phyloP scores from a whole-genome alignment of 2,888 invertebrate species.

The Drosophila tanythrix region DNA sequence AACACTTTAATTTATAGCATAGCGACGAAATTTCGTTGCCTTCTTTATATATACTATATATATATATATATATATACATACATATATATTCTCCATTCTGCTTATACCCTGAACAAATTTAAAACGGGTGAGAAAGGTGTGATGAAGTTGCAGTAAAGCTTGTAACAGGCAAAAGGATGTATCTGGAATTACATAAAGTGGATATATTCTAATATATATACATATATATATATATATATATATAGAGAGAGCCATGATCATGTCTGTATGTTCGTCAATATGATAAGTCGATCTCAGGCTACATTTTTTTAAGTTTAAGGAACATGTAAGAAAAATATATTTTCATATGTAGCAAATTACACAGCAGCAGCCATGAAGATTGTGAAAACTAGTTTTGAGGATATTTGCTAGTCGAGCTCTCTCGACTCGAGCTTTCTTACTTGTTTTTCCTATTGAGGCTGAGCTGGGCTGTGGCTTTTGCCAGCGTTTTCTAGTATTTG shows the following conservation, averaged over 20 bases:
- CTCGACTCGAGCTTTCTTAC: background rate
- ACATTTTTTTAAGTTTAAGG: background rate
- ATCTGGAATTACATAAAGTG: background rate
- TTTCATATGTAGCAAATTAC: background rate
- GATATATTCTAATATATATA: rapidly evolving
- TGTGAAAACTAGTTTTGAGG: background rate
- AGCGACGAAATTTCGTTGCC: slow-evolving; percentile 60
- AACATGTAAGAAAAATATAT: background rate
- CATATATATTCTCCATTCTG: background rate
- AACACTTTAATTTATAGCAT: slow-evolving; percentile 72
- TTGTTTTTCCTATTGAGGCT: background rate
- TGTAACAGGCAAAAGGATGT: background rate
- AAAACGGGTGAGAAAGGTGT: background rate
- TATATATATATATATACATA: background rate
- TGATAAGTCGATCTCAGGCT: too few relatives aligned
- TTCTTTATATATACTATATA: slow-evolving; percentile 19
- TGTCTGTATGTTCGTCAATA: too few relatives aligned
- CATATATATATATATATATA: rapidly evolving
- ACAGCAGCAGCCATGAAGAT: background rate
- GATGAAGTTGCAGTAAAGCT: background rate
- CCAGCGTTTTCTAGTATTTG: slow-evolving; percentile 44
- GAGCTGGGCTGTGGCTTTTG: background rate
- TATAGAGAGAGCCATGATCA: background rate
- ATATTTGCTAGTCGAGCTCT: background rate
- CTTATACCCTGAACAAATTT: background rate